Base-by-base conservation (phyloP, 2,888 invertebrate genomes). In the Parnassius orleans region DNA sequence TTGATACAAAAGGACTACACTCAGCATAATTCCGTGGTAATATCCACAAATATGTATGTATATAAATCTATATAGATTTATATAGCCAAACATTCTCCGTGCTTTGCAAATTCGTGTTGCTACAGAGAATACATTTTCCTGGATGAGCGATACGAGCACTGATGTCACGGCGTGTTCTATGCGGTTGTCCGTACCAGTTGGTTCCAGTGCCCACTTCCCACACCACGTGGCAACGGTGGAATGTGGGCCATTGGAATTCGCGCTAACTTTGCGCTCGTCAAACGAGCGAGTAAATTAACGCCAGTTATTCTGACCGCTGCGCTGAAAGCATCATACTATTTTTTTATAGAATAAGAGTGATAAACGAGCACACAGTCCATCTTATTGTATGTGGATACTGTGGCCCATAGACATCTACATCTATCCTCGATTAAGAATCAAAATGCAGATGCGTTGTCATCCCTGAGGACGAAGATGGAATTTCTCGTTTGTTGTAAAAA, bases 141-240 rank as follows among this genome's bases (percentile, higher is more conserved):
- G 52, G 50, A 19, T 55, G 57, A 53, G 33, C 33, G 50, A 44
- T 41, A 43, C 53, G 47, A 47, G 57, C 15, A n/a, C 46, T 48
- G 51, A 55, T 52, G 46, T 53, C 52, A 61, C 50, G 54, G 52
- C 24, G 46, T 47, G 24, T 44, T 57, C 63, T 42, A 46, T 60
- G 60, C 52, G 54, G 48, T 54, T 44, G 47, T 50, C 53, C 46
- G 62, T 65, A 64, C 64, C 66, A 66, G 64, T 61, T 63, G 41
- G 64, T 66, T 52, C 58, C 54, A 44, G 47, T 61, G 55, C 62
- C 60, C 58, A 65, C 63, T 68, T 69, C 67, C 68, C 68, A 50
- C 54, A 68, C 64, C 68, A 69, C 68, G 69, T 68, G 68, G 64
- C 68, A 59, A 44, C 55, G 3, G 51, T n/a, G 69, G 69, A 69